A percentile compares a stretch with the other conserved stretches of the same genome.
Evolutionary conservation across 2,888 invertebrate species (phyloP).

Genomic region (Cantharis nigra): DNA sequence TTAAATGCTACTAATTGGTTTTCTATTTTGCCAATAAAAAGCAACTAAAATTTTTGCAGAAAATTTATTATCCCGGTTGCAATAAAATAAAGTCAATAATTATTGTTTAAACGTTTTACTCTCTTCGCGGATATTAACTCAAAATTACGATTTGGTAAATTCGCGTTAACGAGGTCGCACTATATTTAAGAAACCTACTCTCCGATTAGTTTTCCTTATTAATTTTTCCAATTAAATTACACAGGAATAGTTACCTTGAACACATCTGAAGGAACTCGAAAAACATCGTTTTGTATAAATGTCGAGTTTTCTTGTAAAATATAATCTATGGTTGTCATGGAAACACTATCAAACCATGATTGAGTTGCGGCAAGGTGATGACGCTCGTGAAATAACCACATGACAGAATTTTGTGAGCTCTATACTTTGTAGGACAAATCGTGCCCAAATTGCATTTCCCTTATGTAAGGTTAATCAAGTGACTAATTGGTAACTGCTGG

Average conservation of each 20-base stretch:
- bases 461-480: conserved; percentile 14
- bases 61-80: background rate
- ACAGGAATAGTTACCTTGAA: background rate
- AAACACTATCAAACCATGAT: conserved; percentile 24
- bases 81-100: background rate
- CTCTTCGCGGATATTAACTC: background rate
- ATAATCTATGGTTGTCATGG: conserved; percentile 11
- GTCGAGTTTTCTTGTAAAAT: background rate
- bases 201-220: background rate
- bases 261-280: background rate
- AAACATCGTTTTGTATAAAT: background rate
- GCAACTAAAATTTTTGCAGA: background rate
- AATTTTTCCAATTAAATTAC: background rate
- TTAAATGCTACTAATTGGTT: background rate
- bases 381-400: conserved; percentile 28
- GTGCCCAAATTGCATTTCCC: conserved; percentile 20
- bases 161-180: background rate
- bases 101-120: background rate
- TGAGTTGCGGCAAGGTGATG: conserved; percentile 27
- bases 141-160: background rate
- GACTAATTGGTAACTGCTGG: conserved; percentile 9
- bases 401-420: conserved; percentile 18
- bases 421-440: conserved; percentile 21
- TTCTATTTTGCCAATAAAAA: background rate
- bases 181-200: background rate